phyloP scores from a whole-genome alignment of 2,113 vertebrate species.

The Variabilichromis moorii region DNA sequence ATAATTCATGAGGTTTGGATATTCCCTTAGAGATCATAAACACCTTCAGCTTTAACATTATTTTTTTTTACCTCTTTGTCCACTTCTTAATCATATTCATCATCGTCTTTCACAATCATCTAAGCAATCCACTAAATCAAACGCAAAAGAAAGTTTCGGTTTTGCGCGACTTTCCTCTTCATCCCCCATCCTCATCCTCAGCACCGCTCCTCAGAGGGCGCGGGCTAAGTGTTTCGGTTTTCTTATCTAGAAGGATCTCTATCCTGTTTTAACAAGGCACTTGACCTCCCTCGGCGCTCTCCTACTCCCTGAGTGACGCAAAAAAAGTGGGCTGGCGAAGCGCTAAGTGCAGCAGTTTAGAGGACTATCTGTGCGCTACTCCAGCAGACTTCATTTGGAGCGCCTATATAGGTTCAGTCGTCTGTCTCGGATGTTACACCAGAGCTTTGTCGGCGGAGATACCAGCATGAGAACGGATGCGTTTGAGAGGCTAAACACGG shows the following conservation, averaged over 20 bases:
- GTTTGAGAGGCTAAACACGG: not conserved
- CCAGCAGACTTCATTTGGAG: constrained; percentile 36
- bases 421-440: constrained; percentile 45
- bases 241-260: constrained; percentile 59
- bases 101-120: not conserved
- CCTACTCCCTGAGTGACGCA: constrained; percentile 64
- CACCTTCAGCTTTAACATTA: not conserved
- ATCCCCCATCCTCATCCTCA: not conserved
- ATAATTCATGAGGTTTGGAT: not conserved
- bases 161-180: not conserved
- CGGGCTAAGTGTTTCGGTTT: constrained; percentile 25
- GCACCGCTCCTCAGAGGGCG: constrained; percentile 4
- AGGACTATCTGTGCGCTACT: constrained; percentile 55
- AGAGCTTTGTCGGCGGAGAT: constrained; percentile 18
- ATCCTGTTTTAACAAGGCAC: constrained; percentile 50
- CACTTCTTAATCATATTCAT: not conserved
- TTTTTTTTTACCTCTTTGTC: not conserved
- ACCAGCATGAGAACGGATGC: constrained; percentile 38
- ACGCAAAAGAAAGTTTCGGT: not conserved
- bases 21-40: not conserved
- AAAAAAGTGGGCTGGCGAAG: constrained; percentile 71
- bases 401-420: constrained; percentile 5
- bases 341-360: constrained; percentile 64
- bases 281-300: constrained; percentile 55
- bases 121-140: not conserved